These are phyloP conservation scores for Helarctos malayanus DNA, from an alignment of 2,797 vertebrate species.

Conservation along the genomic window DNA sequence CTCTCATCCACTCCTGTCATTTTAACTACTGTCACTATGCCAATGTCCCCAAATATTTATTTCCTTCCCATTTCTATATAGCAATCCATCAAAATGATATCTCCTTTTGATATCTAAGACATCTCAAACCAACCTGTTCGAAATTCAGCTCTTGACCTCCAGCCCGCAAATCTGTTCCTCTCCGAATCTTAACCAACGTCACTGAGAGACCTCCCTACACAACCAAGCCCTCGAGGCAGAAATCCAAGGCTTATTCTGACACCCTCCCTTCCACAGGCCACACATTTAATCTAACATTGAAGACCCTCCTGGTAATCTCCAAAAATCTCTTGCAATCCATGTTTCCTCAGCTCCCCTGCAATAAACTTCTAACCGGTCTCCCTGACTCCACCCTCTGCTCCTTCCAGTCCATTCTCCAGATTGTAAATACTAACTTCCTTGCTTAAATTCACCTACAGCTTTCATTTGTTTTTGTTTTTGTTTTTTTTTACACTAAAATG, in stretches of 20 bases:
- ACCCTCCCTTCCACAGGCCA: not conserved
- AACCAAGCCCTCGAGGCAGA: not conserved
- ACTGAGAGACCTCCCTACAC: not conserved
- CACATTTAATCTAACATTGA: not conserved
- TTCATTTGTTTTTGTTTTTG: not conserved
- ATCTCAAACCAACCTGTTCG: not conserved
- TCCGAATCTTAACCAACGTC: not conserved
- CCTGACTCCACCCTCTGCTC: not conserved
- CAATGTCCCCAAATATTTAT: not conserved
- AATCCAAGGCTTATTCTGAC: not conserved
- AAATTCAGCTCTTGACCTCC: not conserved
- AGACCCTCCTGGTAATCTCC: not conserved
- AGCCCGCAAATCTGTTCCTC: not conserved
- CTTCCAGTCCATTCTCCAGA: not conserved
- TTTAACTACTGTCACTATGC: not conserved
- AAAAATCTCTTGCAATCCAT: not conserved
- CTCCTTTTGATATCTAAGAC: not conserved
- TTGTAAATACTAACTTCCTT: not conserved
- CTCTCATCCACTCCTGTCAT: not conserved
- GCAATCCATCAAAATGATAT: not conserved
- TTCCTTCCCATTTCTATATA: not conserved
- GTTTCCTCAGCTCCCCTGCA: not conserved
- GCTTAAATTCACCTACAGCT: not conserved
- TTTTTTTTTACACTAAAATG: not conserved
- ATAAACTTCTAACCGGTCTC: not conserved